Percentiles rank a stretch among this genome's conserved stretches.
phyloP scores from a whole-genome alignment of 2,888 invertebrate species.

The Nysson spinosus region DNA sequence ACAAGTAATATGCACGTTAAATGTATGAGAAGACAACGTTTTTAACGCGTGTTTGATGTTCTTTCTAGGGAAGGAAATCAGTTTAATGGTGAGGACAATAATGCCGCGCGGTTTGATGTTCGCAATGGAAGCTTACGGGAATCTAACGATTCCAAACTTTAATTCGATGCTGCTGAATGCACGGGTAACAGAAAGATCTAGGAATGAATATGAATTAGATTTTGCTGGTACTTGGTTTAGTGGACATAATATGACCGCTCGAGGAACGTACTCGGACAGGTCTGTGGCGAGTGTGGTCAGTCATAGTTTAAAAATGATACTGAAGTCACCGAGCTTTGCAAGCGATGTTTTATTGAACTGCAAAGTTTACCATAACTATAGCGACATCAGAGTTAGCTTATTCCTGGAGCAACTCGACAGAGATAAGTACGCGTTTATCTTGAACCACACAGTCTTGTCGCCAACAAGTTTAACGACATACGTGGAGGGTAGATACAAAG shows the following conservation, averaged over 20 bases:
- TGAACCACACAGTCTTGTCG: constrained; percentile 82
- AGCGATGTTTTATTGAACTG: constrained; percentile 83
- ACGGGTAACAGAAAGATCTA: constrained; percentile 83
- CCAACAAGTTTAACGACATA: constrained; percentile 82
- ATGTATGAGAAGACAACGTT: no score
- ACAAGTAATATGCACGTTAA: no score
- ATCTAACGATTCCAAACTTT: constrained; percentile 86
- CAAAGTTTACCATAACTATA: constrained; percentile 84
- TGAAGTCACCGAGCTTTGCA: constrained; percentile 85
- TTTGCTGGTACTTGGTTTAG: constrained; percentile 89
- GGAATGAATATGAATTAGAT: constrained; percentile 85
- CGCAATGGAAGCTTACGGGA: constrained; percentile 84
- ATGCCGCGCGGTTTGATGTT: constrained; percentile 84
- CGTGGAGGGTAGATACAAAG: constrained; percentile 83
- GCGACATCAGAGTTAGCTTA: constrained; percentile 83
- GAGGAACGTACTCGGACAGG: constrained; percentile 87
- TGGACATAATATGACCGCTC: constrained; percentile 84
- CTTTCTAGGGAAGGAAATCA: constrained; percentile 79
- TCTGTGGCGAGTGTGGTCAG: constrained; percentile 83
- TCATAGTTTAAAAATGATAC: constrained; percentile 83
- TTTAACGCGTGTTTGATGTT: no score
- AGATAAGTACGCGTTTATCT: constrained; percentile 83
- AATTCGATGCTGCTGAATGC: constrained; percentile 84
- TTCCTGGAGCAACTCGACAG: constrained; percentile 83
- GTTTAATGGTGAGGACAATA: constrained; percentile 80